Evolutionary conservation across 2,113 vertebrate species (phyloP).

Genomic region (Dissostichus mawsoni): DNA sequence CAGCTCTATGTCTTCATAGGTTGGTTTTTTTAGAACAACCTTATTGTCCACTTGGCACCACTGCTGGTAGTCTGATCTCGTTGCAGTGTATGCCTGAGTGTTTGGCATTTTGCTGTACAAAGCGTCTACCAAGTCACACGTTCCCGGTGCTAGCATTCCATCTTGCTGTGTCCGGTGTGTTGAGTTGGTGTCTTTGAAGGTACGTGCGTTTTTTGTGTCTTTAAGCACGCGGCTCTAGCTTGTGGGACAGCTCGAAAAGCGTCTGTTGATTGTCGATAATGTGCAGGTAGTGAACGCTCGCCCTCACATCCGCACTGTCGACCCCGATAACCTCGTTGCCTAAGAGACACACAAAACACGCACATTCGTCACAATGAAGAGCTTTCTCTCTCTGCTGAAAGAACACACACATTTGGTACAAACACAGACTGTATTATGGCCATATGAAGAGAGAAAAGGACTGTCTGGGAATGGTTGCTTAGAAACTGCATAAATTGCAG

Average conservation of each 20-base stretch:
- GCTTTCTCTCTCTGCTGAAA: neutral
- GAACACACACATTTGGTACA: conserved; percentile 1
- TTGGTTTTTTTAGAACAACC: conserved; percentile 28
- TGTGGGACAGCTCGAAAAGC: conserved; percentile 96
- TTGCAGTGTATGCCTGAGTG: conserved; percentile 3
- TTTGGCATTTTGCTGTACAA: conserved; percentile 30
- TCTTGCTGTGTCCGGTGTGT: neutral
- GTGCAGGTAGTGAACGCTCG: conserved; percentile 91
- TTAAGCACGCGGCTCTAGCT: conserved; percentile 94
- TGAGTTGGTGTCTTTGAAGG: conserved; percentile 3
- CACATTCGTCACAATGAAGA: conserved; percentile 8
- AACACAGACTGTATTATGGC: conserved; percentile 14
- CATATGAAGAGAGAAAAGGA: conserved; percentile 28
- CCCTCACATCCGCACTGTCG: conserved; percentile 91
- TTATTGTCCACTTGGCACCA: conserved; percentile 50
- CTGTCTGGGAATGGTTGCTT: conserved; percentile 72
- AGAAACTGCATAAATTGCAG: conserved; percentile 59
- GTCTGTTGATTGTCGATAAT: conserved; percentile 99
- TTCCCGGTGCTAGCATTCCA: neutral
- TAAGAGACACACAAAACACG: conserved; percentile 60
- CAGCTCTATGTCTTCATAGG: conserved; percentile 20
- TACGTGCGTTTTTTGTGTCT: neutral
- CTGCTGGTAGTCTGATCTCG: conserved; percentile 52
- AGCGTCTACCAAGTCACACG: conserved; percentile 34
- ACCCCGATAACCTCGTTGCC: conserved; percentile 90